Conservation (phyloP, 2,888 invertebrate species). For the Acleris holmiana region DNA sequence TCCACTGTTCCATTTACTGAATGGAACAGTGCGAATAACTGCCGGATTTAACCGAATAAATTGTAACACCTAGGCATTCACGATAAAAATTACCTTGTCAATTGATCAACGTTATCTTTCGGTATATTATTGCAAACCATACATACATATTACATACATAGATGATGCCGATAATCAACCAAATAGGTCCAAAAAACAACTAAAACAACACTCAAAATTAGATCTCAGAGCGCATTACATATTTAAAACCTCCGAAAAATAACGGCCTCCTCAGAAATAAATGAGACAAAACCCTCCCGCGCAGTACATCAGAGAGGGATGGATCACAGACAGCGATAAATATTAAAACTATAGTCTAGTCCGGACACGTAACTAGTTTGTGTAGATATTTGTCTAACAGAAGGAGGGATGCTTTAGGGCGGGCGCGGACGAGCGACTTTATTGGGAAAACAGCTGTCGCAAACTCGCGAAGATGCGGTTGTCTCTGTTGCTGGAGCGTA, state of each 20-base stretch:
- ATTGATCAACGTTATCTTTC: no score
- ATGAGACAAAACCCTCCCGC: slow-evolving; percentile 23
- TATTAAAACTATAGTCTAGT: slow-evolving; percentile 72
- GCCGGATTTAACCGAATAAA: no score
- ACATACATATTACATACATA: no score
- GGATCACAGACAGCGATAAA: slow-evolving; percentile 60
- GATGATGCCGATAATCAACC: no score
- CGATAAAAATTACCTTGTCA: no score
- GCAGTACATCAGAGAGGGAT: slow-evolving; percentile 42
- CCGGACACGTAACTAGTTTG: slow-evolving; percentile 79
- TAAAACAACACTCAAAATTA: background rate
- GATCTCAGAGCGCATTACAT: slow-evolving; percentile 19
- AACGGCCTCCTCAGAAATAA: slow-evolving; percentile 19
- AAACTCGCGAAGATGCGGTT: no score
- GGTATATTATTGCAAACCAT: no score
- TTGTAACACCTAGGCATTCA: no score
- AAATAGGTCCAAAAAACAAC: background rate
- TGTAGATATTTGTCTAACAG: slow-evolving; percentile 79
- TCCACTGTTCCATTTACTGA: no score
- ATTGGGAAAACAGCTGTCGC: no score
- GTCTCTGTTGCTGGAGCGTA: no score
- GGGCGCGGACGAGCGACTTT: slow-evolving; percentile 41
- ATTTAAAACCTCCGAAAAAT: slow-evolving; percentile 25
- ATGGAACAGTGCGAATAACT: no score
- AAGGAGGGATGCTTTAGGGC: slow-evolving; percentile 64